A percentile compares a stretch with the other conserved stretches of the same genome.
phyloP scores from a whole-genome alignment of 2,888 invertebrate genomes.

The Pherbina coryleti region DNA sequence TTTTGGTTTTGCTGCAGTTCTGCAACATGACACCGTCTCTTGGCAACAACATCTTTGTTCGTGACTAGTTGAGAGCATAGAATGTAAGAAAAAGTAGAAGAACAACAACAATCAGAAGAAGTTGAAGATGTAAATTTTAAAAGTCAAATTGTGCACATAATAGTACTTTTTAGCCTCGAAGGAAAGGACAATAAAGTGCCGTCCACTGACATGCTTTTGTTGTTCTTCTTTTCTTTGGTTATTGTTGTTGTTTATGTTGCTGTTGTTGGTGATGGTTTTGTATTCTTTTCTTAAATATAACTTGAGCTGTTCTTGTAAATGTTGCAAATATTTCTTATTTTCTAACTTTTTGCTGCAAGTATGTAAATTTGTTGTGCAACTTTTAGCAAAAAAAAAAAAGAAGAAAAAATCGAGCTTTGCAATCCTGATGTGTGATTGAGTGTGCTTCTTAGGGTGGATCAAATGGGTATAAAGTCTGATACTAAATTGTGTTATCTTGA shows the following conservation, averaged over 20 bases:
- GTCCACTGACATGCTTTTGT: background rate
- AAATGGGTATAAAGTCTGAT: no score
- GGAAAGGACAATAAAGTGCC: background rate
- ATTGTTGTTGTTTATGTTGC: background rate
- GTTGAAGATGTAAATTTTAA: background rate
- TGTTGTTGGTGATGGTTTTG: background rate
- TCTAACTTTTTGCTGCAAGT: background rate
- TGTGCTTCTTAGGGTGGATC: no score
- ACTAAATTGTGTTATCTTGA: no score
- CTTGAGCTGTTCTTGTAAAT: background rate
- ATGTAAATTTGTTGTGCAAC: no score
- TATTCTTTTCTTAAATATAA: background rate
- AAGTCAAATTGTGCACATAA: constrained; percentile 25
- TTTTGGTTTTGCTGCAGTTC: background rate
- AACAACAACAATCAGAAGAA: background rate
- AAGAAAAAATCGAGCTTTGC: no score
- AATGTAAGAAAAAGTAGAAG: background rate
- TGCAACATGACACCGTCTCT: background rate
- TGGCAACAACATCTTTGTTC: no score
- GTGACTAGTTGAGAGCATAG: no score
- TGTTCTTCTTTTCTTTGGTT: background rate
- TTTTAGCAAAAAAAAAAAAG: no score
- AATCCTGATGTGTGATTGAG: no score
- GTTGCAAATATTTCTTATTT: background rate
- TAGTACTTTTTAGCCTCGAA: constrained; percentile 8